phyloP scores from a whole-genome alignment of 2,797 vertebrate species.

The Botia kubotai region DNA sequence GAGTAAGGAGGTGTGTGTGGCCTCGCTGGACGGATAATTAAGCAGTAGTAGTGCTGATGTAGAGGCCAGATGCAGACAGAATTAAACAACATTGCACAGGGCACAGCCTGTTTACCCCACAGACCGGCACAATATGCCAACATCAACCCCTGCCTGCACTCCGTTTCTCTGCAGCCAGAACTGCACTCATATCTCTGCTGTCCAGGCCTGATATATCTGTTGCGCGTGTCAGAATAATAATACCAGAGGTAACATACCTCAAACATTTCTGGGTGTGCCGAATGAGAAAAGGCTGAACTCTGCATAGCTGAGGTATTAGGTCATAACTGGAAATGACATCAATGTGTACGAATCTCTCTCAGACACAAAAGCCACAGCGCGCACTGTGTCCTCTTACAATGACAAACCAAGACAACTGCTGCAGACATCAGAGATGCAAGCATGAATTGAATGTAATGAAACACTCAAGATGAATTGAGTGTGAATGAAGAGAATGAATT shows the following conservation, averaged over 20 bases:
- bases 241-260: constrained; percentile 22
- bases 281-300: constrained; percentile 32
- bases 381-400: constrained; percentile 19
- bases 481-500: neutral
- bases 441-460: constrained; percentile 41
- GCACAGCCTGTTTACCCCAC: constrained; percentile 26
- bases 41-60: constrained; percentile 63
- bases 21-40: constrained; percentile 73
- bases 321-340: constrained; percentile 24
- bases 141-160: constrained; percentile 14
- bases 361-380: constrained; percentile 31
- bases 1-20: constrained; percentile 56
- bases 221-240: neutral
- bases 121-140: constrained; percentile 44
- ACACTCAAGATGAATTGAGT: constrained; percentile 2
- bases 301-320: constrained; percentile 39
- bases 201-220: neutral
- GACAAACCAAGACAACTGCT: constrained; percentile 29
- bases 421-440: constrained; percentile 25
- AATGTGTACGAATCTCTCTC: neutral
- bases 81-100: constrained; percentile 12
- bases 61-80: constrained; percentile 39
- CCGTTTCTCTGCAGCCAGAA: constrained; percentile 18
- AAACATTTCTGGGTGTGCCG: neutral
- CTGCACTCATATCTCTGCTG: neutral